Evolutionary conservation across 2,113 vertebrate species (phyloP).

Genomic region (Tyrannus savana): DNA sequence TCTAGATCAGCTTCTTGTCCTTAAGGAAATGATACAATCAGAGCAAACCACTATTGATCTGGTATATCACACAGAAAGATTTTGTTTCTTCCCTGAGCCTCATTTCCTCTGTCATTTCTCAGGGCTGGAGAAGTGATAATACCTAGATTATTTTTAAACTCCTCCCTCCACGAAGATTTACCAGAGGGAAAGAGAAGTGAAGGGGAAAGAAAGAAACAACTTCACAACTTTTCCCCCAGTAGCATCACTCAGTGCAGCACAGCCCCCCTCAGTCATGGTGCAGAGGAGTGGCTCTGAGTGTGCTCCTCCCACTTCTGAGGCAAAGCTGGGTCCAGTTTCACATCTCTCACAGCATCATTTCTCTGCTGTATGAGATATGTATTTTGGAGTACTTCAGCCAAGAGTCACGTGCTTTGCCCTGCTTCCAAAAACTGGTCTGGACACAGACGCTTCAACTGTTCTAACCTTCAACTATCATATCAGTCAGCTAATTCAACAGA

Average conservation of each 20-base stretch:
- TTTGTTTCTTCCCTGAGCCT: neutral
- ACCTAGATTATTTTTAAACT: neutral
- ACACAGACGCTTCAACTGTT: neutral
- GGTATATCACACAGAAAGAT: neutral
- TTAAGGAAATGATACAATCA: neutral
- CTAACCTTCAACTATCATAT: neutral
- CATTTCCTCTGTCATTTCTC: neutral
- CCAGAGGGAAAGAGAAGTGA: neutral
- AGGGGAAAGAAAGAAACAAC: neutral
- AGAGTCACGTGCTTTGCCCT: neutral
- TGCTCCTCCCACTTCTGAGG: neutral
- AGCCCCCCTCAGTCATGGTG: fast-evolving
- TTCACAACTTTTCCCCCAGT: neutral
- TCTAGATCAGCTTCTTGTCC: neutral
- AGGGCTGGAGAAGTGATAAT: neutral
- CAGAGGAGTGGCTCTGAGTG: neutral
- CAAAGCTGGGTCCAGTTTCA: neutral
- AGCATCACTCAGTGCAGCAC: neutral
- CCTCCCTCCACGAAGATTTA: neutral
- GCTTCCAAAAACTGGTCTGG: neutral
- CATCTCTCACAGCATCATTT: neutral
- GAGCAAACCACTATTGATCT: neutral
- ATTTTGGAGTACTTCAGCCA: neutral
- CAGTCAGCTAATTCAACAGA: neutral
- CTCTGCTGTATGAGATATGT: neutral